Base-by-base conservation (phyloP, 1,140 invertebrate genomes). In the Eupristina koningsbergeri region DNA sequence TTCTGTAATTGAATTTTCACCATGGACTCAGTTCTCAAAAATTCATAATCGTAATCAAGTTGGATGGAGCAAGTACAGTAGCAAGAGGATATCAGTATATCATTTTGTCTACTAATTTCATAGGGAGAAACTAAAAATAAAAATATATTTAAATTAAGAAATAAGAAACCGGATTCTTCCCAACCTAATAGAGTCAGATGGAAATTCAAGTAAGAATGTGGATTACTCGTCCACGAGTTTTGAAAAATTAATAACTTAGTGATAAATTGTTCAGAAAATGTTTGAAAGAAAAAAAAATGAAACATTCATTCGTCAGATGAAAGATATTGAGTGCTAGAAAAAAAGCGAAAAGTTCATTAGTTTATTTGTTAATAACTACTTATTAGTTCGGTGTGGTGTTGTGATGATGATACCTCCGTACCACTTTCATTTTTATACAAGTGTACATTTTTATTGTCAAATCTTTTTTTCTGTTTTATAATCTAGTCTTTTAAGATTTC, bases 81-180 rank as follows among this genome's bases (percentile, higher is more conserved):
- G 64, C 19, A 39, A 11, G 39, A 34, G 64, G 6, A 45, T n/a
- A 13, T 45, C 41, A 7, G 13, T 45, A 45, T 64, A n/a, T n/a
- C n/a, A n/a, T n/a, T n/a, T n/a, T n/a, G n/a, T n/a, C n/a, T n/a
- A n/a, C n/a, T n/a, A n/a, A n/a, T n/a, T 29, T 8, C 29, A 36
- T 9, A 5, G 64, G 1, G 31, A 69, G 39, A 36, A 63, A 63
- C 61, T 22, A 63, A 75, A 86, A 75, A 79, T 75, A 82, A 86
- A 78, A 61, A 36, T 11, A 53, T 2, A 13, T 3, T 15, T 34
- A 41, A 74, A 84, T 69, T 34, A 81, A 61, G 29, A 76, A 85
- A 81, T 84, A 80, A 85, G 83, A 86, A 80, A 83, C 83, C 85
- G 78, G 82, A 81, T 84, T 79, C 85, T 85, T 85, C 81, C 76